phyloP scores from a whole-genome alignment of 2,888 invertebrate genomes.

The Morinoia aosen region DNA sequence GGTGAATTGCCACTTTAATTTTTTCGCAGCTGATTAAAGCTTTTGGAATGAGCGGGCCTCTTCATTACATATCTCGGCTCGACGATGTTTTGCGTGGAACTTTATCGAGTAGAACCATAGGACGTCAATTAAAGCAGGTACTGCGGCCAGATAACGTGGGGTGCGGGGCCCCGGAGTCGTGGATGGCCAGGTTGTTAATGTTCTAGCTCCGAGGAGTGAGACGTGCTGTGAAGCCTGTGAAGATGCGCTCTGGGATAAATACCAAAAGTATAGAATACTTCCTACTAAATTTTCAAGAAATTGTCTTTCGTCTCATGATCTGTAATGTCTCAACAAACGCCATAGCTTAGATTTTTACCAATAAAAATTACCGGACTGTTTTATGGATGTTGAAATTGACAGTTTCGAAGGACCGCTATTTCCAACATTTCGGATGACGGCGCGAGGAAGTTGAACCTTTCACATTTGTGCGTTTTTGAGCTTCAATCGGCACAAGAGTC shows the following conservation, averaged over 20 bases:
- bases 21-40: constrained; percentile 4
- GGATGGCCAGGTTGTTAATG: not conserved
- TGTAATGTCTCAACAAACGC: not conserved
- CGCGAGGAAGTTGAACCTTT: not conserved
- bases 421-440: not conserved
- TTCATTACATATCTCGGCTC: not conserved
- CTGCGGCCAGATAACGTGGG: not conserved
- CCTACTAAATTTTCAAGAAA: not conserved
- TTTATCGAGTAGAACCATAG: not conserved
- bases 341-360: not conserved
- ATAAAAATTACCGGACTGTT: not conserved
- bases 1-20: not conserved
- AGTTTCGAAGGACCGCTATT: not conserved
- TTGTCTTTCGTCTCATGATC: not conserved
- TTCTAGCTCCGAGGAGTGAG: not conserved
- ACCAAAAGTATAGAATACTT: not conserved
- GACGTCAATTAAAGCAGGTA: not conserved
- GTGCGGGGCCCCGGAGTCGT: not conserved
- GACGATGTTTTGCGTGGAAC: not conserved
- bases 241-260: not conserved
- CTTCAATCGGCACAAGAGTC: not conserved
- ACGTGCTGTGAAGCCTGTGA: not conserved
- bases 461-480: not conserved
- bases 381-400: not conserved
- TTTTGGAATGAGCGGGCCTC: not conserved